A percentile compares a stretch with the other conserved stretches of the same genome.
phyloP scores from a whole-genome alignment of 2,797 vertebrate genomes.

The Emys orbicularis region DNA sequence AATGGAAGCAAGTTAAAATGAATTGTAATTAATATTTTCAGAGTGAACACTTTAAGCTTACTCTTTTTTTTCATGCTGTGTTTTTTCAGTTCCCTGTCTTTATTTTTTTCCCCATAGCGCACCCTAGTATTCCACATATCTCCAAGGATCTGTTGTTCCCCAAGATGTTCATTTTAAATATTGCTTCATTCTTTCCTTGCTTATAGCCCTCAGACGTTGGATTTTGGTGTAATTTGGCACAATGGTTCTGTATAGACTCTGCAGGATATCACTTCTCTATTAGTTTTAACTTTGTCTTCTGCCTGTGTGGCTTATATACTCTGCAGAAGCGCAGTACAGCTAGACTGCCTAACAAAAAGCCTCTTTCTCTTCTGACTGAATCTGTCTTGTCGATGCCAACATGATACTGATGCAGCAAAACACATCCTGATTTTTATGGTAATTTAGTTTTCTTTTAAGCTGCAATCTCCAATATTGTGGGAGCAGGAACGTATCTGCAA shows the following conservation, averaged over 20 bases:
- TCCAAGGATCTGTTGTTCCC: not conserved
- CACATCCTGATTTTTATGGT: conserved; percentile 70
- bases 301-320: conserved; percentile 50
- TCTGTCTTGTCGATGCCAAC: conserved; percentile 54
- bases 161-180: conserved; percentile 1
- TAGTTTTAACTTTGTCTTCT: conserved; percentile 62
- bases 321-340: conserved; percentile 60
- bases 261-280: conserved; percentile 52
- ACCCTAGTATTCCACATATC: not conserved
- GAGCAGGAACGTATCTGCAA: conserved; percentile 60
- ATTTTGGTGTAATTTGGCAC: not conserved
- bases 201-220: not conserved
- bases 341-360: conserved; percentile 70
- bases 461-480: conserved; percentile 65
- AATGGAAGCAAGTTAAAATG: not conserved
- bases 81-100: not conserved
- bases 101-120: not conserved
- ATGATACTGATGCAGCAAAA: conserved; percentile 66
- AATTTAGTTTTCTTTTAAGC: conserved; percentile 59
- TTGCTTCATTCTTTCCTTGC: not conserved
- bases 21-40: conserved; percentile 44
- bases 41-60: conserved; percentile 28
- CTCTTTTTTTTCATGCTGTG: conserved; percentile 22
- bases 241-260: not conserved
- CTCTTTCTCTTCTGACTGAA: conserved; percentile 52